Base-by-base conservation (phyloP, 2,888 invertebrate genomes). In the Ochlodes sylvanus region DNA sequence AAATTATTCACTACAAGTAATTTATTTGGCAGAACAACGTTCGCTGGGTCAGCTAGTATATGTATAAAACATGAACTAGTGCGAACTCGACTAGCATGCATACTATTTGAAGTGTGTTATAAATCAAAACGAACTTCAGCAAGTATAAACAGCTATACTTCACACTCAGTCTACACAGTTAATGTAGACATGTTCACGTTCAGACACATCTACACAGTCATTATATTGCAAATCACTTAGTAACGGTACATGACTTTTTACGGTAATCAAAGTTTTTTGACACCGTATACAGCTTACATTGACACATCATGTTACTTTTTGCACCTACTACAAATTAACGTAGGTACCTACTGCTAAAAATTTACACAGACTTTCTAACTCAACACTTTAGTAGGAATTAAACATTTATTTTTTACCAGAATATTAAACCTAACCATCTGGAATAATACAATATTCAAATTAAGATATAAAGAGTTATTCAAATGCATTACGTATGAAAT, bases 181-280 rank as follows among this genome's bases (percentile, higher is more conserved):
- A n/a, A n/a, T n/a, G n/a, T n/a, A n/a, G n/a, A n/a, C n/a, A n/a
- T n/a, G n/a, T n/a, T n/a, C n/a, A n/a, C n/a, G n/a, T n/a, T n/a
- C n/a, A n/a, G n/a, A n/a, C n/a, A n/a, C n/a, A 9, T 47, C 44
- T 47, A 38, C 38, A 38, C 12, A 47, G 44, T 44, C 44, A 47
- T 47, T 17, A 15, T 17, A 47, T 47, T 47, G 55, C 63, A 44
- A 55, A 44, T 27, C 56, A 47, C 34, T 63, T 44, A 19, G 32
- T 83, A 85, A 86, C 86, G 82, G 83, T 76, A 72, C 73, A 70
- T 75, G 79, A 79, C 69, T 72, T 71, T 69, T 73, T 58, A 63
- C 52, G 4, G 10, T 63, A 38, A 70, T 57, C 69, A 70, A 72
- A 75, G 74, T 75, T 76, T 77, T 76, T 77, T 75, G 75, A 74